Conservation (phyloP, 2,113 vertebrate genomes). For the Oxygymnocypris stewartii region DNA sequence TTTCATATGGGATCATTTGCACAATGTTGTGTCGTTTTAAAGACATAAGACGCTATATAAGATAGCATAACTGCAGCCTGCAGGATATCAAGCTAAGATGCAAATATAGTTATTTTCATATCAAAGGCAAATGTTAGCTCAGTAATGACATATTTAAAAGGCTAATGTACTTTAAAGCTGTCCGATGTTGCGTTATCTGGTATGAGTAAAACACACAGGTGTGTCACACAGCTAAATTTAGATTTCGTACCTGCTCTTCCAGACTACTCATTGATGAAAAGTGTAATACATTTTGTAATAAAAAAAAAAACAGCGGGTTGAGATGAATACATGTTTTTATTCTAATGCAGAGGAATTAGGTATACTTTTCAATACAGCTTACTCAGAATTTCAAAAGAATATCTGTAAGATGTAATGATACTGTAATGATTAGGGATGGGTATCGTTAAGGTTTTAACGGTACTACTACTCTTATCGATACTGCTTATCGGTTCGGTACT, state of each 20-base stretch:
- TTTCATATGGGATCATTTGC: not conserved
- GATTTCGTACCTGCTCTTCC: not conserved
- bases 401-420: not conserved
- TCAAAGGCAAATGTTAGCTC: not conserved
- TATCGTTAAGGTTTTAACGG: too few relatives aligned
- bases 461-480: too few relatives aligned
- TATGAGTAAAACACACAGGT: constrained; percentile 13
- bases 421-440: too few relatives aligned
- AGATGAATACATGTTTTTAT: not conserved
- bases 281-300: not conserved
- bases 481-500: too few relatives aligned
- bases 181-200: not conserved
- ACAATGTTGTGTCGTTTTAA: not conserved
- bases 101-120: not conserved
- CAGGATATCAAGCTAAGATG: not conserved
- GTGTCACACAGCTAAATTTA: not conserved
- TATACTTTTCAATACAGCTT: too few relatives aligned
- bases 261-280: not conserved
- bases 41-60: not conserved
- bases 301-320: not conserved
- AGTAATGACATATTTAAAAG: not conserved
- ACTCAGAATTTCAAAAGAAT: not conserved
- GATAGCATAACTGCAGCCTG: not conserved
- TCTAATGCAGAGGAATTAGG: not conserved
- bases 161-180: not conserved